These are phyloP conservation scores for Muscicapa adusta DNA, from an alignment of 2,113 vertebrate genomes.

Conservation along the genomic window DNA sequence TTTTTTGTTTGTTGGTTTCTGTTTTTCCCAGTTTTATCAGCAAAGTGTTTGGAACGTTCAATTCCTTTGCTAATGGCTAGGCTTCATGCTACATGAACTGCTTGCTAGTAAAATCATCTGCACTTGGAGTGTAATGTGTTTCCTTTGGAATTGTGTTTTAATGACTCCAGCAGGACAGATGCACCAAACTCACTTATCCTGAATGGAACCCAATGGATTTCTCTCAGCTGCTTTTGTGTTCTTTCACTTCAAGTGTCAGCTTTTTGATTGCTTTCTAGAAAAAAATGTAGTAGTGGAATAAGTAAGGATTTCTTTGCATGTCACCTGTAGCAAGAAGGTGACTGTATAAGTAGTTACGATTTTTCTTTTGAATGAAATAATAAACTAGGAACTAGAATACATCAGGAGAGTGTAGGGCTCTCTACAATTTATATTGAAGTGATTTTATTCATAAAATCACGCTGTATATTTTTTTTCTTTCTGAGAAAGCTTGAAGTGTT, in stretches of 20 bases:
- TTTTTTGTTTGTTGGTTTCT: not conserved
- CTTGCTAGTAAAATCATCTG: not conserved
- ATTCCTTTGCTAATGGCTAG: not conserved
- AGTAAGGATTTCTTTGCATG: not conserved
- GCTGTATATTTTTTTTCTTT: not conserved
- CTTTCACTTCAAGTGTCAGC: not conserved
- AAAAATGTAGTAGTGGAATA: not conserved
- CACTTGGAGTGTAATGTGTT: not conserved
- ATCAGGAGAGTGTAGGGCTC: not conserved
- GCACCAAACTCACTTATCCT: not conserved
- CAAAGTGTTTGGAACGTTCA: not conserved
- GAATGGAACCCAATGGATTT: not conserved
- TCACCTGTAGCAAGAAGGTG: not conserved
- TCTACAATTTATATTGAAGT: not conserved
- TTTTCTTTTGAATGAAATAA: not conserved
- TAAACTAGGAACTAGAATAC: not conserved
- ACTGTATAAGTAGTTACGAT: not conserved
- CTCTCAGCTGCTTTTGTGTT: not conserved
- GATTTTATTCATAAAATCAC: not conserved
- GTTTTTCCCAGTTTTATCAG: not conserved
- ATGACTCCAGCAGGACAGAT: not conserved
- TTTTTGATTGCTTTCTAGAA: not conserved
- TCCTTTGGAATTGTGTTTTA: not conserved
- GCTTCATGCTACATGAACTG: not conserved
- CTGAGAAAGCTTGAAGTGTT: not conserved